Evolutionary conservation across 2,797 vertebrate species (phyloP).

Genomic region (Pteronotus mesoamericanus): DNA sequence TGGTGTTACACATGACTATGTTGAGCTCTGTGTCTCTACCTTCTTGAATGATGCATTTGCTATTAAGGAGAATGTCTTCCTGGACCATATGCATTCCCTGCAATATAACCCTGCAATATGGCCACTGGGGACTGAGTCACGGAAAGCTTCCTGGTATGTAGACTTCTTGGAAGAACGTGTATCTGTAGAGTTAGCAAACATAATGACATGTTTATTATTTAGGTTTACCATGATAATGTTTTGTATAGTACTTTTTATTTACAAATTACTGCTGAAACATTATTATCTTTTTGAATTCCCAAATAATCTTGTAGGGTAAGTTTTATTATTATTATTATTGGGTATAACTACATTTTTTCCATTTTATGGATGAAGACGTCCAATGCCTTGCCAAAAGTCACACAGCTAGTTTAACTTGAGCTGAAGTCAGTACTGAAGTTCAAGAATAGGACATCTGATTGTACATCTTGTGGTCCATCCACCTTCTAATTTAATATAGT

Average conservation of each 20-base stretch:
- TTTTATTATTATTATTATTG: background rate
- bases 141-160: background rate
- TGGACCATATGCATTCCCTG: background rate
- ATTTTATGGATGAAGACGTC: background rate
- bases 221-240: background rate
- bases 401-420: background rate
- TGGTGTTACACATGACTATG: background rate
- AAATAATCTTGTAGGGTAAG: background rate
- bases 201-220: background rate
- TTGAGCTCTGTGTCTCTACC: background rate
- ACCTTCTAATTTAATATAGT: background rate
- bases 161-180: background rate
- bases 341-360: background rate
- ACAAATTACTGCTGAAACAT: background rate
- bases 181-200: background rate
- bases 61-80: background rate
- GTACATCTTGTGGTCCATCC: background rate
- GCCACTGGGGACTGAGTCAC: background rate
- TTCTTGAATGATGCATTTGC: background rate
- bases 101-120: background rate
- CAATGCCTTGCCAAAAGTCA: background rate
- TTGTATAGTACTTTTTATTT: background rate
- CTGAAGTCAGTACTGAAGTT: background rate
- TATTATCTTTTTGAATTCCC: background rate
- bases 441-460: background rate